These are phyloP conservation scores for Ormyrus nitidulus DNA, from an alignment of 2,888 invertebrate genomes.

Conservation along the genomic window DNA sequence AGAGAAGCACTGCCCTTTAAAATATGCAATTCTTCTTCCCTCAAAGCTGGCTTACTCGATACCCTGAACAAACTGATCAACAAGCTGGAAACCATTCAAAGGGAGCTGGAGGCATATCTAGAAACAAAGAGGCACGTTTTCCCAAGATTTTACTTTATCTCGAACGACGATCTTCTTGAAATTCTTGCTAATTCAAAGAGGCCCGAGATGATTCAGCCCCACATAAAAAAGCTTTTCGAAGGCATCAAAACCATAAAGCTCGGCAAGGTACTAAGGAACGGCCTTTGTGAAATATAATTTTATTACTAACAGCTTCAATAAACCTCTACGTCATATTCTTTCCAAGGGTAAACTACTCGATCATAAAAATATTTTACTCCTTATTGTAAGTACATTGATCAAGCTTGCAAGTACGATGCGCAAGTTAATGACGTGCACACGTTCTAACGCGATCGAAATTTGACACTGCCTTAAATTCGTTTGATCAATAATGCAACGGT, in stretches of 20 bases:
- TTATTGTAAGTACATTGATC: conserved; percentile 8
- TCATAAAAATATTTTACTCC: conserved; percentile 30
- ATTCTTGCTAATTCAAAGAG: conserved; percentile 91
- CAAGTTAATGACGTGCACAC: neutral
- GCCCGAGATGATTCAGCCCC: conserved; percentile 89
- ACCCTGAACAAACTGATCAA: conserved; percentile 84
- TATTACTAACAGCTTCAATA: conserved; percentile 41
- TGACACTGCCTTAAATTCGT: too few species aligned
- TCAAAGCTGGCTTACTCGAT: conserved; percentile 78
- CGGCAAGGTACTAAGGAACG: conserved; percentile 74
- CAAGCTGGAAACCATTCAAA: conserved; percentile 87
- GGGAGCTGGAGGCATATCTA: conserved; percentile 89
- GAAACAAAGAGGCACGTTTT: conserved; percentile 93
- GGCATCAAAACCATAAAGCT: conserved; percentile 86
- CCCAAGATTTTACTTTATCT: conserved; percentile 89
- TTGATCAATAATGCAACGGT: too few species aligned
- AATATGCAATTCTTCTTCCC: conserved; percentile 10
- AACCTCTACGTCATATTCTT: conserved; percentile 19
- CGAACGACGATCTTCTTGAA: conserved; percentile 89
- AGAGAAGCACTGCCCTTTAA: neutral
- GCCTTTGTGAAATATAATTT: conserved; percentile 35
- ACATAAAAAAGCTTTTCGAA: conserved; percentile 92
- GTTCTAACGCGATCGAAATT: too few species aligned
- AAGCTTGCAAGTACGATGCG: neutral
- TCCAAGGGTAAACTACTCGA: neutral